Evolutionary conservation across 1,140 invertebrate species (phyloP).

Genomic region (Drosophila lini): DNA sequence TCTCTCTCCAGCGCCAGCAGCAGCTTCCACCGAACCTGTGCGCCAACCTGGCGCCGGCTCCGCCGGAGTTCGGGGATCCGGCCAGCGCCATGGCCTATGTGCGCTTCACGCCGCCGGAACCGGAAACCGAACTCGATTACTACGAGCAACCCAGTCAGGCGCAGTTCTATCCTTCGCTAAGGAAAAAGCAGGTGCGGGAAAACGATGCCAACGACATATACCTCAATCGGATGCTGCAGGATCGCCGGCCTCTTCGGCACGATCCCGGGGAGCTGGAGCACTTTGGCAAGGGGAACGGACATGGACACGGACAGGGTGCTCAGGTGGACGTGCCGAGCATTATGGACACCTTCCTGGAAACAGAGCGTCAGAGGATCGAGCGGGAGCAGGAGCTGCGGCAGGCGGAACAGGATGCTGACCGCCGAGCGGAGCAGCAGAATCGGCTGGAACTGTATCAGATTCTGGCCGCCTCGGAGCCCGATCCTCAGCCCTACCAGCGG

Average conservation of each 20-base stretch:
- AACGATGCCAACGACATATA: slow-evolving; percentile 30
- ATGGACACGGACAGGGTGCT: slow-evolving; percentile 49
- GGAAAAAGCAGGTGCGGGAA: slow-evolving; percentile 59
- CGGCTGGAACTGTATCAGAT: slow-evolving; percentile 77
- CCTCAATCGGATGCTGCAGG: slow-evolving; percentile 69
- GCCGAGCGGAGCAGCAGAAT: slow-evolving; percentile 50
- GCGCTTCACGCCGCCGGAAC: slow-evolving; percentile 90
- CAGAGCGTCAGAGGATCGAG: slow-evolving; percentile 71
- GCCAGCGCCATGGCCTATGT: slow-evolving; percentile 90
- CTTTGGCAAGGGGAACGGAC: slow-evolving; percentile 69
- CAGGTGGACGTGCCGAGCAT: slow-evolving; percentile 70
- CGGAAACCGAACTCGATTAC: slow-evolving; percentile 90
- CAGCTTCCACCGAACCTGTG: slow-evolving; percentile 80
- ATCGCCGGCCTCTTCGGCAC: slow-evolving; percentile 66
- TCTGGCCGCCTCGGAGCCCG: slow-evolving; percentile 75
- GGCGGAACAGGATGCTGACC: slow-evolving; percentile 29
- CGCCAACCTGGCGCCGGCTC: slow-evolving; percentile 72
- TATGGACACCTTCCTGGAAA: slow-evolving; percentile 77
- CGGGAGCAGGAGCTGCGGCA: slow-evolving; percentile 59
- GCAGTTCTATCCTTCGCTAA: slow-evolving; percentile 85
- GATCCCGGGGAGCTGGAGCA: slow-evolving; percentile 74
- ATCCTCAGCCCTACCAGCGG: slow-evolving; percentile 77
- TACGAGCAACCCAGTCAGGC: slow-evolving; percentile 76
- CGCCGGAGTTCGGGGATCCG: slow-evolving; percentile 86
- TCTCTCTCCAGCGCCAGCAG: slow-evolving; percentile 73